Conservation (phyloP, 1,140 invertebrate genomes). For the Drosophila arizonae region DNA sequence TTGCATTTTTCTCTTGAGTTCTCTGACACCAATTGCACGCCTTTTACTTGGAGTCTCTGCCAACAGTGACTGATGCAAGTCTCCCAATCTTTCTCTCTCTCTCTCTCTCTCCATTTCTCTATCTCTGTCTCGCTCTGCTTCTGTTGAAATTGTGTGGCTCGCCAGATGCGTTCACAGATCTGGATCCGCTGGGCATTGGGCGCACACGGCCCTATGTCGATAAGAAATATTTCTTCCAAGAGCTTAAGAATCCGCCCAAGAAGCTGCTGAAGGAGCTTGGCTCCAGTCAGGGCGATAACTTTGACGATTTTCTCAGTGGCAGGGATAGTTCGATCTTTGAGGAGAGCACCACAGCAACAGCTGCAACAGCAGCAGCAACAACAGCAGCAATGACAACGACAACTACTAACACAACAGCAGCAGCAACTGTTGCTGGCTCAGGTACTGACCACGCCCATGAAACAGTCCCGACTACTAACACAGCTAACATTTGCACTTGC, state of each 20-base stretch:
- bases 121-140: conserved; percentile 7
- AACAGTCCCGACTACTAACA: conserved; percentile 42
- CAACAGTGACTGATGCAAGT: conserved; percentile 22
- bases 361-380: conserved; percentile 32
- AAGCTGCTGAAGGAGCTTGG: conserved; percentile 93
- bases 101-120: background rate
- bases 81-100: conserved; percentile 8
- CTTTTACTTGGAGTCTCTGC: conserved; percentile 1
- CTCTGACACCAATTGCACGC: conserved; percentile 2
- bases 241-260: conserved; percentile 95
- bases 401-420: conserved; percentile 13
- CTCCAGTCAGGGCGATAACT: conserved; percentile 56
- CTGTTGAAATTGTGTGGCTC: conserved; percentile 31
- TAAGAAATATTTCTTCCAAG: conserved; percentile 97
- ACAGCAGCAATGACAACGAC: conserved; percentile 3
- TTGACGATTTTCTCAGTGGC: conserved; percentile 58
- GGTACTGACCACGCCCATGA: conserved; percentile 36
- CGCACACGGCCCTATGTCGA: conserved; percentile 95
- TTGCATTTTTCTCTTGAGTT: conserved; percentile 14
- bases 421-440: conserved; percentile 12
- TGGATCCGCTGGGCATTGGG: conserved; percentile 95
- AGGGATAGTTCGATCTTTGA: conserved; percentile 62
- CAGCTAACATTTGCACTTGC: conserved; percentile 77
- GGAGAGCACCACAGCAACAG: conserved; percentile 35
- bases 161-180: conserved; percentile 94